Evolutionary conservation across 2,888 invertebrate species (phyloP), one percentile per base, ranked within the genome.

Genomic region (Coenonympha arcania): DNA sequence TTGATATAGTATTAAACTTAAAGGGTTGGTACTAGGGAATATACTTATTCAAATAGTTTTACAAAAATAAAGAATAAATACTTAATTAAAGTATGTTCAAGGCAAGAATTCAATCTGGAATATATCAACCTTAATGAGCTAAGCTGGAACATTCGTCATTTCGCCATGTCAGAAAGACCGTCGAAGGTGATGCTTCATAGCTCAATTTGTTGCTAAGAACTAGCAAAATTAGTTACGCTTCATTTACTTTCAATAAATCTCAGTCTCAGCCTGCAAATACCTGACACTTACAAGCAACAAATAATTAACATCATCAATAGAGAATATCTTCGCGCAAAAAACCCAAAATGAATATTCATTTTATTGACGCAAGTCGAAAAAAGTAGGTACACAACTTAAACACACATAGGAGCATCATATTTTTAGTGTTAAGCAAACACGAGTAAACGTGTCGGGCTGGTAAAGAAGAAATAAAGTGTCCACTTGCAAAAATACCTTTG

Each of bases 401-500:
- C 26, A 15, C 50, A 55, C 40, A 50, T 44, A 52, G 42, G 33
- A 31, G 45, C 22, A 45, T 50, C 46, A 48, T 47, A 51, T 51
- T 52, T 51, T 50, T 43, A 48, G 36, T 53, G 42, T 46, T 34
- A 44, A 24, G 42, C 30, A 39, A 39, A 39, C 19, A 20, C 42
- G 51, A 57, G 47, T 50, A 54, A 55, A 52, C 50, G 45, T 37
- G 55, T 55, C 51, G 52, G 49, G 48, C 37, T 42, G 3, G 48
- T 44, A 49, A 54, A 50, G 48, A 50, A 49, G 44, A 47, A 52
- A 40, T 34, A 50, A 53, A 57, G 36, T 51, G 54, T 54, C 52
- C 56, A 55, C 50, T 47, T 53, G 56, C 57, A 56, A 56, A 62
- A 60, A 58, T 63, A 52, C 59, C 58, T 69, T 74, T 78, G 73